These are phyloP conservation scores for Ectropis grisescens DNA, from an alignment of 1,140 invertebrate species.

Conservation along the genomic window DNA sequence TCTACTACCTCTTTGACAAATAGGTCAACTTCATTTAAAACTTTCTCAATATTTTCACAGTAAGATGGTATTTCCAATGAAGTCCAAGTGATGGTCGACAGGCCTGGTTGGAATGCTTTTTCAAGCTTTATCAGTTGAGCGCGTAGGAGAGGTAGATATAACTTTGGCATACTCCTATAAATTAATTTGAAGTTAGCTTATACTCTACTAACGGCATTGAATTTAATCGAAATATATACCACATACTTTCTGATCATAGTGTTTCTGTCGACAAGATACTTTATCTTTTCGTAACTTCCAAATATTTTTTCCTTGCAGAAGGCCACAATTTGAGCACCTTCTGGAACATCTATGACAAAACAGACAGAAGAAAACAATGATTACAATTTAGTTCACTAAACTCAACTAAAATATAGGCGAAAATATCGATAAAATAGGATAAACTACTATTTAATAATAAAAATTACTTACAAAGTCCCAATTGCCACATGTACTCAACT, in stretches of 20 bases:
- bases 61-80: conserved; percentile 80
- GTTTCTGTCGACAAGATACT: conserved; percentile 72
- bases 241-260: conserved; percentile 53
- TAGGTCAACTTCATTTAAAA: conserved; percentile 76
- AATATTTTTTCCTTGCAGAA: conserved; percentile 78
- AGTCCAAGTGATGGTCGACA: conserved; percentile 85
- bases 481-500: conserved; percentile 80
- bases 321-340: conserved; percentile 75
- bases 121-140: conserved; percentile 78
- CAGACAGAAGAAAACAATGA: conserved; percentile 9
- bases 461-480: conserved; percentile 68
- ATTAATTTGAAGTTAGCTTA: too few species aligned
- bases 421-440: too few species aligned
- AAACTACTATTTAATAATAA: too few species aligned
- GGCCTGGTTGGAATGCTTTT: conserved; percentile 79
- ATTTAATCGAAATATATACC: too few species aligned
- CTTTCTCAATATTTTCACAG: conserved; percentile 71
- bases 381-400: neutral
- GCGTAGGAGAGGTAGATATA: conserved; percentile 79
- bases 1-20: conserved; percentile 79
- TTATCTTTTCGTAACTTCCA: conserved; percentile 71
- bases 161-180: conserved; percentile 68
- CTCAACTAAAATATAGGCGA: too few species aligned
- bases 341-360: conserved; percentile 75
- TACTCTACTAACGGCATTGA: too few species aligned